These are phyloP conservation scores for Galerucella pusilla DNA, from an alignment of 2,888 invertebrate species.

Conservation along the genomic window DNA sequence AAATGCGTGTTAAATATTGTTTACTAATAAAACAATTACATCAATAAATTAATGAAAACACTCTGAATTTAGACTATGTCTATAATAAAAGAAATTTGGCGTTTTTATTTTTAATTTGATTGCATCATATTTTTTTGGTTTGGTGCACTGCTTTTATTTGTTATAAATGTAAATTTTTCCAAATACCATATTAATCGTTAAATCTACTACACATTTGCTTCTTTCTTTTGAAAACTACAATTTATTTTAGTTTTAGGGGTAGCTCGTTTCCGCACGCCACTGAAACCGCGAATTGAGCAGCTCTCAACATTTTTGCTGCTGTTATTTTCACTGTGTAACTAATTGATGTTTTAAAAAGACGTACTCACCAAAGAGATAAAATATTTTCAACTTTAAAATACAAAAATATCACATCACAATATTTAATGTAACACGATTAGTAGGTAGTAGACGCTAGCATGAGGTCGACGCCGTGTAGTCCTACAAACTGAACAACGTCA, in stretches of 20 bases:
- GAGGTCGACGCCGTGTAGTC: neutral
- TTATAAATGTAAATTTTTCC: no score
- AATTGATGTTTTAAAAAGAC: no score
- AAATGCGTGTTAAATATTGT: neutral
- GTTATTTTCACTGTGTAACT: no score
- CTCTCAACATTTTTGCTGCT: no score
- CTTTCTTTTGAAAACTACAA: no score
- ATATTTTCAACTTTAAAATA: neutral
- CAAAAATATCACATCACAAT: neutral
- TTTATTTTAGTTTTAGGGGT: no score
- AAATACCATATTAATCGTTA: no score
- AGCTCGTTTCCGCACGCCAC: no score
- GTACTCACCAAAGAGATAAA: no score
- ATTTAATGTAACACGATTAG: neutral
- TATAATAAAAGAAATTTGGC: neutral
- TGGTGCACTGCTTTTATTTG: neutral
- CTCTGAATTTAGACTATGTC: neutral
- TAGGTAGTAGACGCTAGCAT: neutral
- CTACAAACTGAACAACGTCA: neutral
- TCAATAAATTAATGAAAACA: neutral
- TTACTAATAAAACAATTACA: neutral
- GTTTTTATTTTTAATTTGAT: neutral
- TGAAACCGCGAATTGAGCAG: no score
- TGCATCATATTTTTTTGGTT: neutral
- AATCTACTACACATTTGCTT: no score